Percentiles rank a stretch among this genome's conserved stretches.
These are phyloP conservation scores for Agonopterix arenella DNA, from an alignment of 2,888 invertebrate genomes.

Conservation along the genomic window DNA sequence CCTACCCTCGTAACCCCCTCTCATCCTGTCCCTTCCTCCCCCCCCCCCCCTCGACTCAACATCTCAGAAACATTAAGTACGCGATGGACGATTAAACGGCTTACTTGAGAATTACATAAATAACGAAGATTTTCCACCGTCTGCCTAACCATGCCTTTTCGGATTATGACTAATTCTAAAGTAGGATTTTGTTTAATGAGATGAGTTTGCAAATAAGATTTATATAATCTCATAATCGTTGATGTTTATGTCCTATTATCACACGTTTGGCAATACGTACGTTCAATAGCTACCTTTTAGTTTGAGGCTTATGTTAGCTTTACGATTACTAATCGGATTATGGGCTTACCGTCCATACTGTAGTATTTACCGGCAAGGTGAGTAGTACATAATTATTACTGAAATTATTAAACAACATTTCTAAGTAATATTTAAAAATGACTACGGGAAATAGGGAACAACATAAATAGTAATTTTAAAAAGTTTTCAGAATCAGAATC, in stretches of 20 bases:
- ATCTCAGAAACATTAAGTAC: slow-evolving; percentile 51
- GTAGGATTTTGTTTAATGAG: slow-evolving; percentile 29
- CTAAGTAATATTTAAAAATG: no score
- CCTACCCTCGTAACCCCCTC: slow-evolving; percentile 31
- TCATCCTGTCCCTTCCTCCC: slow-evolving; percentile 16
- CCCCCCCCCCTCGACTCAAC: slow-evolving; percentile 20
- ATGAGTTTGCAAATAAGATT: slow-evolving; percentile 21
- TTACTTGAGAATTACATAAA: slow-evolving; percentile 54
- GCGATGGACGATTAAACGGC: slow-evolving; percentile 56
- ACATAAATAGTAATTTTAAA: no score
- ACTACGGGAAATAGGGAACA: no score
- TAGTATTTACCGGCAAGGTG: no score
- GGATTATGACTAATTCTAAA: slow-evolving; percentile 40
- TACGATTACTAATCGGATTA: no score
- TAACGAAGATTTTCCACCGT: slow-evolving; percentile 38
- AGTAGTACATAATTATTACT: no score
- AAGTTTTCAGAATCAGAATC: no score
- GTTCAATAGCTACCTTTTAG: no score
- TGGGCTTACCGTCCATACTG: no score
- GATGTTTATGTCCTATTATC: neutral
- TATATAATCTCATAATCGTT: neutral
- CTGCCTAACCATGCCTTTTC: slow-evolving; percentile 32
- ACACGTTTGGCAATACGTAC: no score
- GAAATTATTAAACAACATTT: no score
- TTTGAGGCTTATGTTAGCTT: no score